Percentiles rank a stretch among this genome's conserved stretches.
These are phyloP conservation scores for Gallinago stenura DNA, from an alignment of 2,797 vertebrate genomes.

Conservation along the genomic window DNA sequence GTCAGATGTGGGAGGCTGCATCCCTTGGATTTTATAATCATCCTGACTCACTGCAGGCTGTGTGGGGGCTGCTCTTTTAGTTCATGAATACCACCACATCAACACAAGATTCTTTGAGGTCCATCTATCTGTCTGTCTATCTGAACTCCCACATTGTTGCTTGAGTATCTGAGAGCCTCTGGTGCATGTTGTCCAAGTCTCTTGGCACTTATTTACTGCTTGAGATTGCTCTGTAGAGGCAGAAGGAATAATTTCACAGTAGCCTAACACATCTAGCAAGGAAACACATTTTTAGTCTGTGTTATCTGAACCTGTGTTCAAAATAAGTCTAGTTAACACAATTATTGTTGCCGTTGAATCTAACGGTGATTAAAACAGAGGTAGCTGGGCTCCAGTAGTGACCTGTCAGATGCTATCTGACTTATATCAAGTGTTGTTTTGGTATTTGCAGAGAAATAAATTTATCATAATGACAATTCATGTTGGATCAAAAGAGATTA, in stretches of 20 bases:
- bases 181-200: not conserved
- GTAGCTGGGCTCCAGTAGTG: not conserved
- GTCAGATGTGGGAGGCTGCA: conserved; percentile 79
- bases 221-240: not conserved
- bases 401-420: not conserved
- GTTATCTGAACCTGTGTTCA: not conserved
- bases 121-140: conserved; percentile 55
- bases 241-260: not conserved
- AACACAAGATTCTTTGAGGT: conserved; percentile 65
- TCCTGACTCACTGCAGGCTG: conserved; percentile 79
- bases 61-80: conserved; percentile 76
- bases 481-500: not conserved
- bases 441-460: not conserved
- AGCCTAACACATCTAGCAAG: not conserved
- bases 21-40: conserved; percentile 80
- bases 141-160: conserved; percentile 29
- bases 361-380: not conserved
- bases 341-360: not conserved
- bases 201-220: conserved; percentile 51
- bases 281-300: not conserved
- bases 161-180: not conserved
- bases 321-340: not conserved
- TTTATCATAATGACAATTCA: not conserved
- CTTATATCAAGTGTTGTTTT: not conserved
- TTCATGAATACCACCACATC: conserved; percentile 73